Evolutionary conservation across 2,797 vertebrate species (phyloP).

Genomic region (Ctenopoma multispine): DNA sequence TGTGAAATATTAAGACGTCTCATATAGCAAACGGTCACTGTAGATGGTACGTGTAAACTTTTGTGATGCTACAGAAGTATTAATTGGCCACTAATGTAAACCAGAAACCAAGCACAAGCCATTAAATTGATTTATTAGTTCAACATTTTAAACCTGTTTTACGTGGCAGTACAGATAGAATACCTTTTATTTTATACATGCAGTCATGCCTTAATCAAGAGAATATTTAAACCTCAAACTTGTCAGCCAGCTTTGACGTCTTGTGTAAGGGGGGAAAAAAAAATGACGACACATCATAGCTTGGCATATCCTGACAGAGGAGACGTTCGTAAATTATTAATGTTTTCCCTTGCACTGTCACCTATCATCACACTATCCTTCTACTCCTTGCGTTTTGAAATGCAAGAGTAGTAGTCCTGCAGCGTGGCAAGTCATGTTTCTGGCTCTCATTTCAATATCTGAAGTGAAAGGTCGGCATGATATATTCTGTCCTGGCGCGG

Average conservation of each 20-base stretch:
- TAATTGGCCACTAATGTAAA: conserved; percentile 54
- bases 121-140: conserved; percentile 47
- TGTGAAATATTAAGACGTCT: conserved; percentile 52
- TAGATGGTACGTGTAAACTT: conserved; percentile 16
- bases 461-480: conserved; percentile 76
- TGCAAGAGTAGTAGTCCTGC: conserved; percentile 59
- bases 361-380: conserved; percentile 64
- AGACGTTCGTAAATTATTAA: conserved; percentile 75
- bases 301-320: conserved; percentile 60
- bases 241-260: conserved; percentile 52
- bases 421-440: conserved; percentile 67
- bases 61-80: conserved; percentile 38
- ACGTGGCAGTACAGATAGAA: conserved; percentile 14
- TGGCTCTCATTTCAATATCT: conserved; percentile 75
- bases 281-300: conserved; percentile 58
- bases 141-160: conserved; percentile 21
- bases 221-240: conserved; percentile 62
- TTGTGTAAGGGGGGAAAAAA: conserved; percentile 13
- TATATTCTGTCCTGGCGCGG: conserved; percentile 63
- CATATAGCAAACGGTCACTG: conserved; percentile 40
- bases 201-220: conserved; percentile 47
- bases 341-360: conserved; percentile 72
- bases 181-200: conserved; percentile 4
- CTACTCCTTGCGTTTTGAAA: conserved; percentile 61
- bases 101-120: conserved; percentile 27